Conservation (phyloP, 2,113 vertebrate species). For the Upupa epops region DNA sequence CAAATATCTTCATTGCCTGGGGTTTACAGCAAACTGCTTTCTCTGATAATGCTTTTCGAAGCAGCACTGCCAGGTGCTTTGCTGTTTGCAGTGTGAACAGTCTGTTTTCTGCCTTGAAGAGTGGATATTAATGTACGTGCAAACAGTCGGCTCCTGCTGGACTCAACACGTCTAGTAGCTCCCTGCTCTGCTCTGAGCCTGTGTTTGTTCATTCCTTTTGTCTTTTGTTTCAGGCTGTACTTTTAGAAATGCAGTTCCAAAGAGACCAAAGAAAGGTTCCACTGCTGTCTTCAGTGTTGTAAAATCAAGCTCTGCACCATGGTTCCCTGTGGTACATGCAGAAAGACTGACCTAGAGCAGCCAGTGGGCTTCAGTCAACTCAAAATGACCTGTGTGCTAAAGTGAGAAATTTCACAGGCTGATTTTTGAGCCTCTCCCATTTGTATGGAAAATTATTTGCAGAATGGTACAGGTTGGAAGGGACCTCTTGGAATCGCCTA, state of each 20-base stretch:
- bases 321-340: not conserved
- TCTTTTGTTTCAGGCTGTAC: not conserved
- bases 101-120: not conserved
- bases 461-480: too few species aligned
- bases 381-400: not conserved
- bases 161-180: not conserved
- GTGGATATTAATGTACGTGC: not conserved
- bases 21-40: not conserved
- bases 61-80: not conserved
- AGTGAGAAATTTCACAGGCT: not conserved
- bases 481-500: too few species aligned
- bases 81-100: not conserved
- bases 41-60: not conserved
- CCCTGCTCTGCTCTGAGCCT: fast-evolving
- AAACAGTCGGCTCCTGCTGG: not conserved
- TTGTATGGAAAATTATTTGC: not conserved
- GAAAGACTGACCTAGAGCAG: not conserved
- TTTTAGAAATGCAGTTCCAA: not conserved
- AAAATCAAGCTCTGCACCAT: not conserved
- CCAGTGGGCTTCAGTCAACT: not conserved
- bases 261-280: not conserved
- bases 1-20: not conserved
- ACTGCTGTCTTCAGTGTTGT: not conserved
- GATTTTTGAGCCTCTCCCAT: not conserved
- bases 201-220: not conserved